Evolutionary conservation across 2,113 vertebrate species (phyloP).

Genomic region (Etheostoma spectabile): DNA sequence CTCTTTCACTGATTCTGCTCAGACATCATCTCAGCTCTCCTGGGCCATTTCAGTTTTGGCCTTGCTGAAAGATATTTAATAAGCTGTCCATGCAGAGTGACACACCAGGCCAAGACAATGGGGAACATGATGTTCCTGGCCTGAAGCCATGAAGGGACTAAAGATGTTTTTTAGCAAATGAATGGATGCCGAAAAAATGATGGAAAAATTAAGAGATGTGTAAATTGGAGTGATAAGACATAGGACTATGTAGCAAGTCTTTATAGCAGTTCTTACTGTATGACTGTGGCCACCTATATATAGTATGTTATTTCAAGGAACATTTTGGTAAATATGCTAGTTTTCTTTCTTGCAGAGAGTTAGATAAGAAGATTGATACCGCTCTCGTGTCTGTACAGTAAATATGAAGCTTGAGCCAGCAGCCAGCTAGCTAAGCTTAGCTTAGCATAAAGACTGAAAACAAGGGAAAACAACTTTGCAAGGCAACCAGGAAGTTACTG

Average conservation of each 20-base stretch:
- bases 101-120: constrained; percentile 31
- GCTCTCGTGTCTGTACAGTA: background rate
- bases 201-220: background rate
- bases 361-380: background rate
- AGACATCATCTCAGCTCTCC: constrained; percentile 52
- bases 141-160: constrained; percentile 19
- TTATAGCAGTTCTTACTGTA: background rate
- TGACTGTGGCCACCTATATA: background rate
- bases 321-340: background rate
- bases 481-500: background rate
- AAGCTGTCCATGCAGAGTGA: constrained; percentile 46
- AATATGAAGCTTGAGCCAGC: background rate
- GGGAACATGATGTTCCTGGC: constrained; percentile 42
- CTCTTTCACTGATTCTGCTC: constrained; percentile 17
- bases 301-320: background rate
- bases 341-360: background rate
- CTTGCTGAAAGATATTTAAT: constrained; percentile 65
- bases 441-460: background rate
- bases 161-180: constrained; percentile 16
- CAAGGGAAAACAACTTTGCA: background rate
- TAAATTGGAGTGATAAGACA: background rate
- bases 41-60: constrained; percentile 27
- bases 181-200: background rate
- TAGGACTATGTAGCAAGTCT: background rate
- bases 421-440: background rate